Percentiles rank a stretch among this genome's conserved stretches.
Evolutionary conservation across 2,888 invertebrate genomes (phyloP).

Genomic region (Himalopsyche tibetana): DNA sequence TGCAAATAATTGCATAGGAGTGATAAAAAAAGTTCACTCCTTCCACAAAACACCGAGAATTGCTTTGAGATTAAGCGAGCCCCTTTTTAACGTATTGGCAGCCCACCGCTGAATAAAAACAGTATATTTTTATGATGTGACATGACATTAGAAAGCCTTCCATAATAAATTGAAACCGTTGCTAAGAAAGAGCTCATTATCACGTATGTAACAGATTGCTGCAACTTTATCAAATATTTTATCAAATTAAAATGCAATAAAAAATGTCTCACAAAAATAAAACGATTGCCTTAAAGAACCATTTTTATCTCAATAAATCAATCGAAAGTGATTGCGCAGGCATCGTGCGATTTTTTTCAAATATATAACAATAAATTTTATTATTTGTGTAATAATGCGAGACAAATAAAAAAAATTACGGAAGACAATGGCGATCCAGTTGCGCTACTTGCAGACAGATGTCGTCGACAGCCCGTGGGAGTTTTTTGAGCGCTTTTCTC

Average conservation of each 20-base stretch:
- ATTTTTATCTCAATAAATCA: conserved; percentile 36
- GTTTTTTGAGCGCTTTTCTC: conserved; percentile 22
- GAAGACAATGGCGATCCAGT: conserved; percentile 23
- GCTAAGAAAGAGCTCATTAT: too few species aligned
- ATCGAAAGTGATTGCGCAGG: conserved; percentile 31
- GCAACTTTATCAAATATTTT: not conserved
- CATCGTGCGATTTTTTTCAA: conserved; percentile 32
- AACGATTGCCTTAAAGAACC: not conserved
- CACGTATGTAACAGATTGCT: not conserved
- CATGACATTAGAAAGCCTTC: too few species aligned
- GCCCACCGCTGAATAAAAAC: too few species aligned
- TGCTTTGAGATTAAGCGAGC: too few species aligned
- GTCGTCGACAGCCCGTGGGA: conserved; percentile 28
- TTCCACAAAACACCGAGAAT: too few species aligned
- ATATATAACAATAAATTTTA: conserved; percentile 10
- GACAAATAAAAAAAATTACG: not conserved
- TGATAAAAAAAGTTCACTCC: too few species aligned
- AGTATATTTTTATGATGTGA: too few species aligned
- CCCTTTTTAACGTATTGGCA: too few species aligned
- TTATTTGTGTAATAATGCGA: not conserved
- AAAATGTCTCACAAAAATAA: not conserved
- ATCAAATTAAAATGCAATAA: conserved; percentile 27
- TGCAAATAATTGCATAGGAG: too few species aligned
- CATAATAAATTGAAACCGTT: too few species aligned
- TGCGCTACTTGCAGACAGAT: conserved; percentile 35